Evolutionary conservation across 2,888 invertebrate genomes (phyloP), one percentile per base, ranked within the genome.

Genomic region (Coenonympha arcania): DNA sequence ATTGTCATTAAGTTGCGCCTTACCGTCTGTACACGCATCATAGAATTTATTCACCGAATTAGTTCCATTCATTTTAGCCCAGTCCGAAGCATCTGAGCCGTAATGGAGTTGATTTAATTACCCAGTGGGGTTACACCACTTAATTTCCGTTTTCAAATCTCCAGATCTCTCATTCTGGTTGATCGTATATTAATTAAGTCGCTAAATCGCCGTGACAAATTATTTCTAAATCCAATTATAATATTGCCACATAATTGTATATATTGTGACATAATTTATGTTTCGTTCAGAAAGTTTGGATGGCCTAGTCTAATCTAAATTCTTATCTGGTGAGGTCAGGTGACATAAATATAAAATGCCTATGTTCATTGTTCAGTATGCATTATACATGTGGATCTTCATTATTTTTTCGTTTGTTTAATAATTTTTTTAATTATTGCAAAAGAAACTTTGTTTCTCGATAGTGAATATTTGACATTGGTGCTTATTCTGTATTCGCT

Each of bases 101-200:
- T 61, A 64, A 63, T 64, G 64, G 63, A 61, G 61, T 59, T 62
- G 63, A 67, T 69, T 67, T 70, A 69, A 72, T 70, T 68, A 69
- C 65, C 65, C 59, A 62, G 61, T 63, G 58, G 61, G 65, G 63
- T 55, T 57, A 61, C 60, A 59, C 64, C 59, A 68, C 64, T 66
- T 63, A 60, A 62, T 64, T 63, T 64, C 62, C 63, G 61, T 55
- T 56, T 45, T 54, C 57, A 55, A 61, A 63, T 62, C 59, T 63
- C 54, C 42, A 56, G 54, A 58, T 60, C 59, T 60, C 50, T 59
- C 55, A 57, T 56, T 55, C 56, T 52, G 56, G 52, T 58, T 59
- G 54, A 57, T 61, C 55, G 58, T 49, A 55, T 59, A 61, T 58
- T 59, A 56, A 61, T 58, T 59, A 56, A 56, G 53, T 55, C 52